Conservation (phyloP, 2,888 invertebrate species). For the Caenorhabditis zanzibari region DNA sequence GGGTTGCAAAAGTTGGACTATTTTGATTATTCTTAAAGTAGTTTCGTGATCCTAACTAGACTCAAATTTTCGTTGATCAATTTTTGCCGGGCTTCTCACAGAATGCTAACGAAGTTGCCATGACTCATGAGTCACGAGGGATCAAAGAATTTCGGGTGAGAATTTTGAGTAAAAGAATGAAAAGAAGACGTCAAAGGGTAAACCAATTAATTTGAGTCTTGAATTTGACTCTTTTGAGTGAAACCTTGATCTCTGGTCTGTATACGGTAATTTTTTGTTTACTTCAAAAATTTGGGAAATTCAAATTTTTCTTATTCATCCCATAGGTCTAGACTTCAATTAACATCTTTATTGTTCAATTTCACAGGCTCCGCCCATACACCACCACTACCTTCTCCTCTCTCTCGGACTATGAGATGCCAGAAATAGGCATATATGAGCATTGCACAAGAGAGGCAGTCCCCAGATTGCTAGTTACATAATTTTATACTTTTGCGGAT, state of each 20-base stretch:
- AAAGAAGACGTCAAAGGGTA: conserved; percentile 5
- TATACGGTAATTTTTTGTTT: conserved; percentile 13
- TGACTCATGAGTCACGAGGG: conserved; percentile 48
- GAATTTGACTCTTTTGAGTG: not conserved
- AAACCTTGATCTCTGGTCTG: conserved; percentile 35
- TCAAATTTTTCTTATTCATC: not conserved
- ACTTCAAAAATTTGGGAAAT: too few relatives aligned
- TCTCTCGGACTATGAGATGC: conserved; percentile 15
- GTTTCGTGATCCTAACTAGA: conserved; percentile 5
- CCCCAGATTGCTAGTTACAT: conserved; percentile 64
- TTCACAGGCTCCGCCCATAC: conserved; percentile 21
- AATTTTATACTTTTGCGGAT: conserved; percentile 70
- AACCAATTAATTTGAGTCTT: not conserved
- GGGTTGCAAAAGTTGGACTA: not conserved
- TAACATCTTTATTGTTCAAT: conserved; percentile 1
- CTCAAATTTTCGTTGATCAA: conserved; percentile 1
- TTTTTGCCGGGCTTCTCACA: conserved; percentile 10
- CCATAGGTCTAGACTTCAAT: conserved; percentile 12
- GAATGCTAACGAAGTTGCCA: conserved; percentile 59
- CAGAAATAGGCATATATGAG: conserved; percentile 26
- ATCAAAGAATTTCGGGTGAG: not conserved
- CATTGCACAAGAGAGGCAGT: conserved; percentile 4
- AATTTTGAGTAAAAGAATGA: not conserved
- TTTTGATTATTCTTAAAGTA: not conserved
- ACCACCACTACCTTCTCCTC: not conserved